Evolutionary conservation across 2,113 vertebrate species (phyloP).

Genomic region (Cettia cetti): DNA sequence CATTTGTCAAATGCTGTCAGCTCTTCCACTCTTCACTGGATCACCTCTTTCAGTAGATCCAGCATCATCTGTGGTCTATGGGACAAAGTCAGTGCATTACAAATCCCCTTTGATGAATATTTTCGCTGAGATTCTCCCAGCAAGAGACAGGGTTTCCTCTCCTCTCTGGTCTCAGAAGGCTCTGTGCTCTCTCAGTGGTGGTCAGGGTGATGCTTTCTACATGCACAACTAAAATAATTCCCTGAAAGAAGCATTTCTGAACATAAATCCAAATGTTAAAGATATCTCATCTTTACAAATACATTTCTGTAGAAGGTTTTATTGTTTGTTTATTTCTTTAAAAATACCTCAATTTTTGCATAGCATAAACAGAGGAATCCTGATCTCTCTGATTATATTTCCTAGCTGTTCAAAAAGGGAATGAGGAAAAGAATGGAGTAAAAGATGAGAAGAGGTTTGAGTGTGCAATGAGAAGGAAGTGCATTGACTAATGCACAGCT

Average conservation of each 20-base stretch:
- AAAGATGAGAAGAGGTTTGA: neutral
- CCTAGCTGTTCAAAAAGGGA: neutral
- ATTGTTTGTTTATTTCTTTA: neutral
- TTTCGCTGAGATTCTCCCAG: neutral
- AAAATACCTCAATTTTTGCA: neutral
- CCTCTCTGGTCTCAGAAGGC: neutral
- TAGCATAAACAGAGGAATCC: neutral
- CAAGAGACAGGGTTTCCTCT: neutral
- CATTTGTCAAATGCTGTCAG: neutral
- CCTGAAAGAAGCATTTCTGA: neutral
- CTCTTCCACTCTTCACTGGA: neutral
- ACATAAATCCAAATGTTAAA: neutral
- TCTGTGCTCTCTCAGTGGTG: neutral
- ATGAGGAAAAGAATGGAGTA: neutral
- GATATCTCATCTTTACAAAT: neutral
- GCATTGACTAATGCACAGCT: neutral
- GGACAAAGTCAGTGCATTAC: neutral
- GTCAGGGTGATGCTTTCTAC: neutral
- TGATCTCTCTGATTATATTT: neutral
- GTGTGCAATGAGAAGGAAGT: neutral
- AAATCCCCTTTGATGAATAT: neutral
- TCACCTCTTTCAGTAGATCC: neutral
- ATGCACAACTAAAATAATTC: neutral
- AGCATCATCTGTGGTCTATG: neutral
- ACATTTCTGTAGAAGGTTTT: neutral